Base-by-base conservation (phyloP, 2,113 vertebrate species). In the Vulpes lagopus region DNA sequence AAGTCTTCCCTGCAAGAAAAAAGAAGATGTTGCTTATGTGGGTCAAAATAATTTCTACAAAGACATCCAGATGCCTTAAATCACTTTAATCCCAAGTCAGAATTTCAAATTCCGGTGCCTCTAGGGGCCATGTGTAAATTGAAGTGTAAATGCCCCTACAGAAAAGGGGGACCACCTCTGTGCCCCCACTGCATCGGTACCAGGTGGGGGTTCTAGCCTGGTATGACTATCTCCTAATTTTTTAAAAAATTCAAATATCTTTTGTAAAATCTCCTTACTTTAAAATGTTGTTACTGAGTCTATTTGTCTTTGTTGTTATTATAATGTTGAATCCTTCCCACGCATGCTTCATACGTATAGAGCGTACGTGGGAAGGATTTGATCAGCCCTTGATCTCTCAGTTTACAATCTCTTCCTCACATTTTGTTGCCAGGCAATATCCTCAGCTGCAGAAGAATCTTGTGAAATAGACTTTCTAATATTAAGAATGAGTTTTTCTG, bases 1-100 rank as follows among this genome's bases (percentile, higher is more conserved):
- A 98, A 98, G 95, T 25, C 20, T 89, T 79, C 92, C 55, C 30
- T 88, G 30, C 49, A 94, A 43, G 27, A 93, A n/a, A 60, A 73
- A 92, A 57, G 76, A 69, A 59, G 8, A 2, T 78, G 23, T 57
- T 92, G 25, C 5, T 78, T 91, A 12, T 1, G 0, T 53, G 67
- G 27, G 30, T 89, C 80, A 92, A 69, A 80, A 30, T 62, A 25
- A 69, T 96, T 55, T 93, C 25, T 84, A 35, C 57, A n/a, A 93
- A 89, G 30, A 81, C 25, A 91, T 55, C 17, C 38, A 65, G n/a
- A 76, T 94, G 55, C 19, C 53, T 69, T 74, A 94, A 78, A 60
- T 51, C 4, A 1, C 17, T 35, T 83, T 64, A 32, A 55, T 73
- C 23, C 22, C 95, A 86, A 93, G 64, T 67, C 19, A 89, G 11